phyloP scores from a whole-genome alignment of 2,888 invertebrate species.

The Embidobia sp. region DNA sequence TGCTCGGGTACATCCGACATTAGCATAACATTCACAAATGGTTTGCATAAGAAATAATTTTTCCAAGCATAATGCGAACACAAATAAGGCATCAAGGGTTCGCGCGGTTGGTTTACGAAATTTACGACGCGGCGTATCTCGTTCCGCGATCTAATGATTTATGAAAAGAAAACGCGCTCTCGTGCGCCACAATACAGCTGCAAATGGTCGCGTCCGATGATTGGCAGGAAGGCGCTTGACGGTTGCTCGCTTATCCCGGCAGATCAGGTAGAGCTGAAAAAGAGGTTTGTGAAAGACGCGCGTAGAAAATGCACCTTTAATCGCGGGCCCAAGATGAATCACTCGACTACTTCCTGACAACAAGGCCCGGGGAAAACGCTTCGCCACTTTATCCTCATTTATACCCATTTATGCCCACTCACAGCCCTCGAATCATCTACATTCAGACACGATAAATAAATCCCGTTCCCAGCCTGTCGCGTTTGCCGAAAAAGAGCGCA shows the following conservation, averaged over 20 bases:
- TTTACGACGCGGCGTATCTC: constrained; percentile 49
- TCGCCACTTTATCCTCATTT: constrained; percentile 63
- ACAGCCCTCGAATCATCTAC: constrained; percentile 68
- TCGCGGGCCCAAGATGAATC: constrained; percentile 59
- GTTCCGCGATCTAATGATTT: constrained; percentile 56
- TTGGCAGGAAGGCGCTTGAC: constrained; percentile 61
- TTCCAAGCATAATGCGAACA: constrained; percentile 20
- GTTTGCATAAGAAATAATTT: constrained; percentile 25
- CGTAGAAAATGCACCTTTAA: constrained; percentile 46
- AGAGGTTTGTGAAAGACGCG: constrained; percentile 62
- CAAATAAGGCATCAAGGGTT: constrained; percentile 41
- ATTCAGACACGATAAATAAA: constrained; percentile 76
- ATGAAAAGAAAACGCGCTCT: constrained; percentile 48
- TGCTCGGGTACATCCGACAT: constrained; percentile 1
- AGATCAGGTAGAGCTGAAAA: no score
- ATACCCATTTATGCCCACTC: constrained; percentile 63
- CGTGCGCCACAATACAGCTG: constrained; percentile 49
- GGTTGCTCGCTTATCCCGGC: constrained; percentile 68
- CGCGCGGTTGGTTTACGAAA: constrained; percentile 43
- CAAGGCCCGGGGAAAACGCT: constrained; percentile 63
- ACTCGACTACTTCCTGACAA: constrained; percentile 71
- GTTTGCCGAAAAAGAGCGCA: constrained; percentile 59
- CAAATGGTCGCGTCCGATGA: constrained; percentile 47
- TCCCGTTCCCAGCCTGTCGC: constrained; percentile 73
- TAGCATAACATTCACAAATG: constrained; percentile 26